A percentile compares a stretch with the other conserved stretches of the same genome.
These are phyloP conservation scores for Morelia viridis DNA, from an alignment of 2,797 vertebrate species.

Conservation along the genomic window DNA sequence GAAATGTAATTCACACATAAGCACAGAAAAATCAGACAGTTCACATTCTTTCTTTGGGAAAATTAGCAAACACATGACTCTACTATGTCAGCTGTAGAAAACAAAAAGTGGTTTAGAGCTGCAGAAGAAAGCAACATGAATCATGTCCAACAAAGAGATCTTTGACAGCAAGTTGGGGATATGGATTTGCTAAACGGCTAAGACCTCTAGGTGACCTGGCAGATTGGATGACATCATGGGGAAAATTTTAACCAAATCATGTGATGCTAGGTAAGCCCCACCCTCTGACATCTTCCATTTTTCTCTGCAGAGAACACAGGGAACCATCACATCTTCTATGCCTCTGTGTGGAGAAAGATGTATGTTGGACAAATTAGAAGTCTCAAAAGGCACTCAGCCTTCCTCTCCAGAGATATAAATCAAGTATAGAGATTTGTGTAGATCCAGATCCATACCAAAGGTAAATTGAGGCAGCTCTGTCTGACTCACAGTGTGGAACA, in stretches of 20 bases:
- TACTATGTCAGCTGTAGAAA: background rate
- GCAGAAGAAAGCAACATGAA: background rate
- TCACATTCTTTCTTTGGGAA: background rate
- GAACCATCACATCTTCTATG: background rate
- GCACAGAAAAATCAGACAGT: background rate
- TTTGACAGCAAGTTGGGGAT: background rate
- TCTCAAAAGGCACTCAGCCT: background rate
- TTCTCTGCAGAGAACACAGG: background rate
- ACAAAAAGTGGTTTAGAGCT: background rate
- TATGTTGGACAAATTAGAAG: background rate
- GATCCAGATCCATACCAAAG: background rate
- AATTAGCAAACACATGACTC: background rate
- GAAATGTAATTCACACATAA: background rate
- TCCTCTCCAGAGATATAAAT: background rate
- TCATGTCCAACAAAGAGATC: background rate
- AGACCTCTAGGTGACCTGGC: background rate
- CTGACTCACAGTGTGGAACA: background rate
- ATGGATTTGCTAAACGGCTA: background rate
- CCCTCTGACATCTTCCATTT: background rate
- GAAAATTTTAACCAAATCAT: background rate
- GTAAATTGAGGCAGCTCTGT: background rate
- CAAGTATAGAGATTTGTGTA: background rate
- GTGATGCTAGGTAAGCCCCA: background rate
- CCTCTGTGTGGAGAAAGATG: background rate
- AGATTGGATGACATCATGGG: background rate